phyloP scores from a whole-genome alignment of 2,888 invertebrate species.

The Diploptera punctata region DNA sequence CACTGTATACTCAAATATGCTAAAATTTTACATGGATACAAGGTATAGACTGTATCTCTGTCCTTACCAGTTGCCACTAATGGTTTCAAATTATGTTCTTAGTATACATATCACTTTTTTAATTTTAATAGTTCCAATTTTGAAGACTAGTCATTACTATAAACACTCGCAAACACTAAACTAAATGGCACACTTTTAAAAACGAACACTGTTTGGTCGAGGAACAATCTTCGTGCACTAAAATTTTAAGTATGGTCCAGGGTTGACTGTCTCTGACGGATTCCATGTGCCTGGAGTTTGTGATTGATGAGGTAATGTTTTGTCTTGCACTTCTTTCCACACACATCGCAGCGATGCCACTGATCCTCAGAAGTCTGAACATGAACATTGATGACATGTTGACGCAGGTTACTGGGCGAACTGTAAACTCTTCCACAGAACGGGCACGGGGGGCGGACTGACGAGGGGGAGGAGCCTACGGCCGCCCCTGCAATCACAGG shows the following conservation, averaged over 20 bases:
- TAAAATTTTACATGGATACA: too few relatives aligned
- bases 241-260: conserved; percentile 23
- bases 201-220: background rate
- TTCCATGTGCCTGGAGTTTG: conserved; percentile 46
- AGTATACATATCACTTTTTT: too few relatives aligned
- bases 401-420: conserved; percentile 71
- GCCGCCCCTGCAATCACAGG: conserved; percentile 43
- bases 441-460: conserved; percentile 68
- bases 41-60: too few relatives aligned
- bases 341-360: conserved; percentile 57
- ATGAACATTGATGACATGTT: conserved; percentile 73
- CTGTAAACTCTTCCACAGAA: conserved; percentile 76
- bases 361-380: conserved; percentile 52
- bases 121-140: background rate
- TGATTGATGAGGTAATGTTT: conserved; percentile 47
- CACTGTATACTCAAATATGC: too few relatives aligned
- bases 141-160: background rate
- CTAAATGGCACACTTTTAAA: conserved; percentile 4
- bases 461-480: conserved; percentile 41
- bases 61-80: too few relatives aligned
- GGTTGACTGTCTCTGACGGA: conserved; percentile 39
- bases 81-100: too few relatives aligned
- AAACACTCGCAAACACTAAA: too few relatives aligned
- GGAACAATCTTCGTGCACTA: conserved; percentile 2
- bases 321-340: conserved; percentile 47